Evolutionary conservation across 1,140 invertebrate genomes (phyloP), one percentile per base, ranked within the genome.

Genomic region (Zaprionus camerounensis): DNA sequence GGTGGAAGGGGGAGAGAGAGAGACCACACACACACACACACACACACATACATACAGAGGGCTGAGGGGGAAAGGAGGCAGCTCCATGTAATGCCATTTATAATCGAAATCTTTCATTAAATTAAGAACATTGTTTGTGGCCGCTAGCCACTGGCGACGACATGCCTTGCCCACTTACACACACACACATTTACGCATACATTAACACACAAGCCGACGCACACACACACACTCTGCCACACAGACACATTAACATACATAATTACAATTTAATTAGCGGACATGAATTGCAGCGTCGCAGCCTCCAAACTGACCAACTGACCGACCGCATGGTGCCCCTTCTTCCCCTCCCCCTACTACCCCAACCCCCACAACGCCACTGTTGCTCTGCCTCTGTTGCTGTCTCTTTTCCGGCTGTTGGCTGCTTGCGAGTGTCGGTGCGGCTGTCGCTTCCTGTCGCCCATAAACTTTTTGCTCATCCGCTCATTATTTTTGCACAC

Each of bases 91-190:
- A 85, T 79, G 71, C 80, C 78, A 88, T 88, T 81, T 88, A 87
- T 81, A 81, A 87, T 87, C 84, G 84, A 88, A 87, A 87, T 87
- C 84, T 88, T 87, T 87, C 81, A 87, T 87, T 87, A 88, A 87
- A 87, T 87, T 87, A 87, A 87, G 84, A 84, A 88, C 80, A 83
- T 66, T 88, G 84, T 81, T 88, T 88, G 81, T 57, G 78, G 81
- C 61, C 56, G 74, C 69, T 55, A 55, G 65, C 65, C 41, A 55
- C 63, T 71, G 63, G 53, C 15, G 70, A 24, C 58, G 24, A 63
- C 66, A 69, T 67, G 28, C 56, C 65, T 24, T 51, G 17, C 46
- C 9, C 9, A 24, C 46, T 46, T 38, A 63, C 7, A 28, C 38
- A 55, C 49, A 75, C 31, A 15, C 53, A 17, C 17, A 17, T 46